phyloP scores from a whole-genome alignment of 2,113 vertebrate species.

The Synchiropus splendidus region DNA sequence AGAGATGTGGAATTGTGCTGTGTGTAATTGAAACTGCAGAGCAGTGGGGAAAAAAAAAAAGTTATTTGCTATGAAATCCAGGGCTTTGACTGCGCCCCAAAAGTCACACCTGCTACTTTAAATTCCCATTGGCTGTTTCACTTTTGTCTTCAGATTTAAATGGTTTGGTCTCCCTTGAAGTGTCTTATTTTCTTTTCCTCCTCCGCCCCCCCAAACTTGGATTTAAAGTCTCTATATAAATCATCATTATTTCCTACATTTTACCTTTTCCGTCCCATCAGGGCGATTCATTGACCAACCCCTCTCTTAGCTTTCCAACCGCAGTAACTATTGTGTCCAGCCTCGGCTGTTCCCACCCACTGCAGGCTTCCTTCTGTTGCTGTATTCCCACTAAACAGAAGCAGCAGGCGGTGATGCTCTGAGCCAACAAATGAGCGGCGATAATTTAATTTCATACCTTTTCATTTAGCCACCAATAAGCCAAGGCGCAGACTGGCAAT shows the following conservation, averaged over 20 bases:
- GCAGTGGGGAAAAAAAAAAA: slow-evolving; percentile 33
- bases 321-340: slow-evolving; percentile 6
- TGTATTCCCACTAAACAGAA: slow-evolving; percentile 29
- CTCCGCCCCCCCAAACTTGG: too few relatives aligned
- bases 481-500: slow-evolving; percentile 23
- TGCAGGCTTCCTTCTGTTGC: too few relatives aligned
- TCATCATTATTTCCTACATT: not conserved
- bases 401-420: slow-evolving; percentile 31
- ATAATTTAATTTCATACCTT: slow-evolving; percentile 68
- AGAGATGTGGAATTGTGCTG: slow-evolving; percentile 65
- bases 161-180: slow-evolving; percentile 1
- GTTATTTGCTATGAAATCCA: slow-evolving; percentile 70
- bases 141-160: slow-evolving; percentile 6
- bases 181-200: too few relatives aligned
- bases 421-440: slow-evolving; percentile 47
- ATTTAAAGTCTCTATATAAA: too few relatives aligned
- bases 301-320: too few relatives aligned
- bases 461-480: slow-evolving; percentile 38
- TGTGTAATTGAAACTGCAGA: slow-evolving; percentile 69
- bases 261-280: not conserved
- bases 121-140: slow-evolving; percentile 2
- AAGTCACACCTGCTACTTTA: not conserved
- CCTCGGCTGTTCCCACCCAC: slow-evolving; percentile 25
- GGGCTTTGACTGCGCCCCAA: slow-evolving; percentile 28
- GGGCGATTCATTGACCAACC: too few relatives aligned